These are phyloP conservation scores for Drosophila prolongata DNA, from an alignment of 2,888 invertebrate species.

Conservation along the genomic window DNA sequence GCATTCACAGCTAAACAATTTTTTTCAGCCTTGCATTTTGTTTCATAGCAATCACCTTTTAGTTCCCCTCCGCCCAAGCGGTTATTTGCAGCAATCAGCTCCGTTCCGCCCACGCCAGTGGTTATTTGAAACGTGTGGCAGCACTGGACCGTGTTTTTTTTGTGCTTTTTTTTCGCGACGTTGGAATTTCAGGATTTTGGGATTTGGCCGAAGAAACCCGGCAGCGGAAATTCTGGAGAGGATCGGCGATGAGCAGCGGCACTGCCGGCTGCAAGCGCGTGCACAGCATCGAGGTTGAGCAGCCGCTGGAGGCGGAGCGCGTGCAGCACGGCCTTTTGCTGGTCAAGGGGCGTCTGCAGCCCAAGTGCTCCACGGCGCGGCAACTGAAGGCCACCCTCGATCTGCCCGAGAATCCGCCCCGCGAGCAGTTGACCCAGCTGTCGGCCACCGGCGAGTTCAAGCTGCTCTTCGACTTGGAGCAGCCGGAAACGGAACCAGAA, in stretches of 20 bases:
- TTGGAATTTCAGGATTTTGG: background rate
- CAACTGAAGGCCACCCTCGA: constrained; percentile 60
- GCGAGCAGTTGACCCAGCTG: constrained; percentile 52
- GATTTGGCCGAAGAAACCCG: background rate
- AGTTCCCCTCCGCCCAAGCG: too few species aligned
- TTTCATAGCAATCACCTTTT: too few species aligned
- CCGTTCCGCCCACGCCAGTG: background rate
- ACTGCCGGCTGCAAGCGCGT: constrained; percentile 58
- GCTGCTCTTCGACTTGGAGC: constrained; percentile 72
- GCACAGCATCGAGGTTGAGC: constrained; percentile 71
- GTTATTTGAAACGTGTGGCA: background rate
- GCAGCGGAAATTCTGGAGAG: constrained; percentile 6
- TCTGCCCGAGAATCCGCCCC: constrained; percentile 16
- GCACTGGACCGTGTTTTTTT: background rate
- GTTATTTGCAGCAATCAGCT: background rate
- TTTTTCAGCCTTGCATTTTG: too few species aligned
- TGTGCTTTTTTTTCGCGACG: background rate
- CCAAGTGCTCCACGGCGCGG: constrained; percentile 58
- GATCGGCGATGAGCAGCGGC: constrained; percentile 65
- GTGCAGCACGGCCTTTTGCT: constrained; percentile 80
- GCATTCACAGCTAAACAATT: too few species aligned
- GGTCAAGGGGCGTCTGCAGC: constrained; percentile 79
- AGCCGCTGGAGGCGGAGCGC: constrained; percentile 71
- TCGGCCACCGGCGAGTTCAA: constrained; percentile 79
- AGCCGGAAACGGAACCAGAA: too few species aligned